Conservation (phyloP, 2,113 vertebrate species). For the Muscicapa adusta region DNA sequence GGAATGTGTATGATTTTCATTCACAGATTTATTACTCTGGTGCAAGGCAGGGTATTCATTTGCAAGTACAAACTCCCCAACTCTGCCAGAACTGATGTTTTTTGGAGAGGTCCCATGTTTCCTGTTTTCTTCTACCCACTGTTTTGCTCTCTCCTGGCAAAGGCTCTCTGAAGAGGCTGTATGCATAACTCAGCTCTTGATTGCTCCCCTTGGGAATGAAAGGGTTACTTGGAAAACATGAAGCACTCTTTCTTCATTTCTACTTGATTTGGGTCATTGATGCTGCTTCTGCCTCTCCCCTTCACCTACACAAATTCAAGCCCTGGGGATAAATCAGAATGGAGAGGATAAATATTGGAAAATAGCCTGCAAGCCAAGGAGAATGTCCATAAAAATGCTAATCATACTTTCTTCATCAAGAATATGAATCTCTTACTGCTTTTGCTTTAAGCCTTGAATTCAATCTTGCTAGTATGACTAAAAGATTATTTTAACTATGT, state of each 20-base stretch:
- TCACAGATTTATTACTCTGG: not conserved
- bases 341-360: not conserved
- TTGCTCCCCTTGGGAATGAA: not conserved
- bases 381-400: not conserved
- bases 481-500: not conserved
- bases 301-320: not conserved
- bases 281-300: not conserved
- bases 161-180: not conserved
- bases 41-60: not conserved
- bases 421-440: not conserved
- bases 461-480: not conserved
- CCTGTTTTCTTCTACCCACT: not conserved
- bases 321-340: not conserved
- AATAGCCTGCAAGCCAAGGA: not conserved
- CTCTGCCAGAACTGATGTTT: not conserved
- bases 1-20: not conserved
- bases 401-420: not conserved
- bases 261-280: not conserved
- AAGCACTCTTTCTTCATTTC: not conserved
- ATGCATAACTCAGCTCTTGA: not conserved
- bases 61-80: not conserved
- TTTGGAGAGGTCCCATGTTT: not conserved
- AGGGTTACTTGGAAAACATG: not conserved
- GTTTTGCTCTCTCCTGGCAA: not conserved
- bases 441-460: constrained; percentile 11